A percentile compares a stretch with the other conserved stretches of the same genome.
Conservation (phyloP, 1,140 invertebrate species). For the Sogatella furcifera region DNA sequence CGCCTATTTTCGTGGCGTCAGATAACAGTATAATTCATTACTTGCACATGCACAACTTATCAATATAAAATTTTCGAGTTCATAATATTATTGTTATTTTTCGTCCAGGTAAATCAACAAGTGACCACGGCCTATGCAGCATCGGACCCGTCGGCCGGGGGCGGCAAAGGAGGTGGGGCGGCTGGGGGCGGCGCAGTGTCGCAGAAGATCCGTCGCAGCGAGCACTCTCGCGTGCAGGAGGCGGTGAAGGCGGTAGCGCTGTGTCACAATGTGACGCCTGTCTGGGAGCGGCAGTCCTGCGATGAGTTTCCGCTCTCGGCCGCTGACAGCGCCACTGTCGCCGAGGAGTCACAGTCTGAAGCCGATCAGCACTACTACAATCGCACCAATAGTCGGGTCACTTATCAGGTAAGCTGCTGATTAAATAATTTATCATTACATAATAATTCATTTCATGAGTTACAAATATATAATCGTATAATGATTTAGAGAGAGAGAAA, state of each 20-base stretch:
- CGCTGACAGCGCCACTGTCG: conserved; percentile 30
- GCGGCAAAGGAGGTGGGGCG: conserved; percentile 15
- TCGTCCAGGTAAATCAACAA: conserved; percentile 12
- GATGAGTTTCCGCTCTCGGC: not conserved
- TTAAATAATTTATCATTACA: too few species aligned
- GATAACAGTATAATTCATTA: too few species aligned
- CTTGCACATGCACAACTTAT: too few species aligned
- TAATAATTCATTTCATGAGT: too few species aligned
- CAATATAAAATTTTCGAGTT: too few species aligned
- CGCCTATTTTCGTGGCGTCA: too few species aligned
- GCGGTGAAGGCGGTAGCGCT: conserved; percentile 89
- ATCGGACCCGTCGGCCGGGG: not conserved
- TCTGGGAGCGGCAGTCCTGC: conserved; percentile 53
- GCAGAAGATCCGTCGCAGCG: conserved; percentile 48
- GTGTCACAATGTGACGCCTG: conserved; percentile 98
- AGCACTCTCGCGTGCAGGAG: conserved; percentile 73
- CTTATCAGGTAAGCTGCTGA: conserved; percentile 56
- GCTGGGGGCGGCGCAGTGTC: conserved; percentile 26
- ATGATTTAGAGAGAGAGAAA: too few species aligned
- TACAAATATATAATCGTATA: too few species aligned
- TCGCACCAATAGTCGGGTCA: not conserved
- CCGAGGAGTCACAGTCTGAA: conserved; percentile 48
- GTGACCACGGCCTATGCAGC: not conserved
- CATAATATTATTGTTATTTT: too few species aligned
- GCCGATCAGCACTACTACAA: conserved; percentile 46